phyloP scores from a whole-genome alignment of 2,888 invertebrate species.

The Hylaea fasciaria region DNA sequence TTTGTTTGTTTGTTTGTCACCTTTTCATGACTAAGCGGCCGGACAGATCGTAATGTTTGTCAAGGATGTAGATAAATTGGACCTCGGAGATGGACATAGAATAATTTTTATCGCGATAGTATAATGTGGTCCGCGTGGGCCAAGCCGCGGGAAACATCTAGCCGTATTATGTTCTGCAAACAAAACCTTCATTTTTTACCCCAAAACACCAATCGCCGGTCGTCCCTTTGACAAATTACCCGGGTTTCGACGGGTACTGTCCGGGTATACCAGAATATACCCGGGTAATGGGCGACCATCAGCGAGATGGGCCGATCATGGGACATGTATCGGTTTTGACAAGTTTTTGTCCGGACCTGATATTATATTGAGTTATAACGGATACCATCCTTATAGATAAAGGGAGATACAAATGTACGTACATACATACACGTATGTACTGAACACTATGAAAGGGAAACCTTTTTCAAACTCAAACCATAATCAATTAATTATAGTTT shows the following conservation, averaged over 20 bases:
- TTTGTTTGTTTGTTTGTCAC: no score
- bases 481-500: no score
- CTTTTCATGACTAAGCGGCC: no score
- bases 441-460: no score
- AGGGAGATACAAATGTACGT: background rate
- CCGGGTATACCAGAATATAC: background rate
- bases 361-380: slow-evolving; percentile 2
- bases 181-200: slow-evolving; percentile 32
- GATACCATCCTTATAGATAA: background rate
- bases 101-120: no score
- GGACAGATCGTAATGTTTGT: no score
- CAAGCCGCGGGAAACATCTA: no score
- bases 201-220: slow-evolving; percentile 37
- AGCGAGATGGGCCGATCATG: slow-evolving; percentile 23
- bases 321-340: slow-evolving; percentile 26
- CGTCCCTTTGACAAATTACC: slow-evolving; percentile 47
- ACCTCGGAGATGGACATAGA: no score
- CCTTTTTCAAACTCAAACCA: no score
- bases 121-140: no score
- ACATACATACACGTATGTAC: slow-evolving; percentile 17
- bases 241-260: slow-evolving; percentile 24
- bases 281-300: slow-evolving; percentile 20
- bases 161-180: background rate
- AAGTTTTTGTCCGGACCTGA: slow-evolving; percentile 25
- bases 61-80: no score